These are phyloP conservation scores for Apoda limacodes DNA, from an alignment of 2,888 invertebrate genomes.

Conservation along the genomic window DNA sequence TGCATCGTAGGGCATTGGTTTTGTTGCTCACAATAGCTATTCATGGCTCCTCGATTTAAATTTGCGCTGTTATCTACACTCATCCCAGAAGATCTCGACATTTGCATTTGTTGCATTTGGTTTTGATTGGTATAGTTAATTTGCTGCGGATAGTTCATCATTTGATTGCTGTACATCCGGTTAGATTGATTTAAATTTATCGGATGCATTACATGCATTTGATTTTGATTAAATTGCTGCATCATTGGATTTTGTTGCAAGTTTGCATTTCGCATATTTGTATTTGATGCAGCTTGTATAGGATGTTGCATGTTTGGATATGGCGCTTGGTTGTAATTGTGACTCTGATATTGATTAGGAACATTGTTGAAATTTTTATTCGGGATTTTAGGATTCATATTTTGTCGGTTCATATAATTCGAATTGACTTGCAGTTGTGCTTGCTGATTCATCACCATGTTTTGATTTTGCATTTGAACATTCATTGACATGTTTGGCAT, in stretches of 20 bases:
- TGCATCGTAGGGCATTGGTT: constrained; percentile 36
- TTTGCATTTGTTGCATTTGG: constrained; percentile 51
- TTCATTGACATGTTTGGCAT: constrained; percentile 52
- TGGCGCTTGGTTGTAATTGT: constrained; percentile 43
- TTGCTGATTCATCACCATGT: constrained; percentile 40
- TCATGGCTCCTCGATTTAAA: constrained; percentile 49
- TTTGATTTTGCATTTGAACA: constrained; percentile 30
- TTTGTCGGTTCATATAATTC: constrained; percentile 40
- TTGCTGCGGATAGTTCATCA: constrained; percentile 44
- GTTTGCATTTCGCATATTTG: constrained; percentile 41
- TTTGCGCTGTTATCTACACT: constrained; percentile 59
- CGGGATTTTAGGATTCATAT: constrained; percentile 39
- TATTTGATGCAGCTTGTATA: constrained; percentile 39
- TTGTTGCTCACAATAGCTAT: constrained; percentile 48
- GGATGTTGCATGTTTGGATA: too few relatives aligned
- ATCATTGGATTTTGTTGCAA: constrained; percentile 53
- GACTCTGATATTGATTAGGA: constrained; percentile 48
- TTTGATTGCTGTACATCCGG: constrained; percentile 38
- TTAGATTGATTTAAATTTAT: constrained; percentile 38
- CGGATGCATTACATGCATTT: constrained; percentile 34
- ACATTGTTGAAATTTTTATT: constrained; percentile 41
- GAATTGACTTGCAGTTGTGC: constrained; percentile 25
- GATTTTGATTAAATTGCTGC: constrained; percentile 48
- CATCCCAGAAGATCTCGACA: constrained; percentile 60
- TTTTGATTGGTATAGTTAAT: constrained; percentile 42